phyloP scores from a whole-genome alignment of 2,888 invertebrate genomes.

The Hedya salicella region DNA sequence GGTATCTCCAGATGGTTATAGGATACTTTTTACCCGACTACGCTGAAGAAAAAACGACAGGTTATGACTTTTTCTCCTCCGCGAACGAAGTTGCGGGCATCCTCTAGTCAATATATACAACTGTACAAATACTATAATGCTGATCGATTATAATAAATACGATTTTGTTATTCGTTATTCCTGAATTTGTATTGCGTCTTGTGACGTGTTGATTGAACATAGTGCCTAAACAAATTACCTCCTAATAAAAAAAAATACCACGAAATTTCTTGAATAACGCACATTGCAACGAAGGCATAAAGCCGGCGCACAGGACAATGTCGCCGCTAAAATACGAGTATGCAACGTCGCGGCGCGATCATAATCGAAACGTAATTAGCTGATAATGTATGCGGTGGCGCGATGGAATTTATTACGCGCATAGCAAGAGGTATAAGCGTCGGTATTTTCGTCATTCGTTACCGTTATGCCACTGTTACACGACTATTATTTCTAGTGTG shows the following conservation, averaged over 20 bases:
- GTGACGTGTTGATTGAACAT: too few relatives aligned
- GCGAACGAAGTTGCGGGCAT: too few relatives aligned
- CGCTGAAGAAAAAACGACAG: too few relatives aligned
- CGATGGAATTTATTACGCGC: constrained; percentile 42
- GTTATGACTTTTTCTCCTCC: too few relatives aligned
- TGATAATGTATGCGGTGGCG: constrained; percentile 52
- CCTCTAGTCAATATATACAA: too few relatives aligned
- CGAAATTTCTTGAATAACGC: constrained; percentile 26
- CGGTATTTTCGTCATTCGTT: constrained; percentile 16
- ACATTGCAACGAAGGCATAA: constrained; percentile 49
- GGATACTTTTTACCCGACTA: too few relatives aligned
- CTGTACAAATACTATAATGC: too few relatives aligned
- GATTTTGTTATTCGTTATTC: too few relatives aligned
- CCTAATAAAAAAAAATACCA: constrained; percentile 4
- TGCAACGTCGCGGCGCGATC: constrained; percentile 61
- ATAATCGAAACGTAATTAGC: constrained; percentile 63
- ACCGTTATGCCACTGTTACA: constrained; percentile 9
- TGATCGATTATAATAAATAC: too few relatives aligned
- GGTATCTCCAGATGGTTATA: too few relatives aligned
- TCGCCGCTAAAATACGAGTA: constrained; percentile 58
- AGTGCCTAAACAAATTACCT: neutral
- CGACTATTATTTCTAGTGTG: neutral
- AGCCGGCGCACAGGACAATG: constrained; percentile 58
- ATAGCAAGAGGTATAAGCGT: constrained; percentile 11
- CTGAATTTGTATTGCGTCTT: too few relatives aligned